Percentiles rank a stretch among this genome's conserved stretches.
Conservation (phyloP, 1,140 invertebrate genomes). For the Uloborus diversus region DNA sequence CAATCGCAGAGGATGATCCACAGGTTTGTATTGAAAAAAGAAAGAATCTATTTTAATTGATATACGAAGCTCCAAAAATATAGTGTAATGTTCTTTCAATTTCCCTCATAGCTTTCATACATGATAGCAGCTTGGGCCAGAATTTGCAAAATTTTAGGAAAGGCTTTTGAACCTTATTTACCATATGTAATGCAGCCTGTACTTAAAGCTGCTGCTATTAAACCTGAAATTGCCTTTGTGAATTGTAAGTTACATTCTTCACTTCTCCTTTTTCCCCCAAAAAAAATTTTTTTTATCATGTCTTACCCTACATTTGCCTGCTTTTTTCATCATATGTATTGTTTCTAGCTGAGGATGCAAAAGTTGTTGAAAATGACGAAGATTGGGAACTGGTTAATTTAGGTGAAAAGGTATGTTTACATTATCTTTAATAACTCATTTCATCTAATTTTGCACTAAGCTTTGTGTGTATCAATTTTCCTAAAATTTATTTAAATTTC, state of each 20-base stretch:
- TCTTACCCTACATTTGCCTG: not conserved
- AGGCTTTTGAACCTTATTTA: slow-evolving; percentile 95
- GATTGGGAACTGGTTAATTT: slow-evolving; percentile 99
- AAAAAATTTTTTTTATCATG: not conserved
- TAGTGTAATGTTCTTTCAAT: too few species aligned
- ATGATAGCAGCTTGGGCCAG: slow-evolving; percentile 98
- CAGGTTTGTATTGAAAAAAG: too few species aligned
- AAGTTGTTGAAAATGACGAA: slow-evolving; percentile 84
- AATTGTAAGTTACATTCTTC: slow-evolving; percentile 73
- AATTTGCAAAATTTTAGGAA: slow-evolving; percentile 96
- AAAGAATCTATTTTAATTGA: too few species aligned
- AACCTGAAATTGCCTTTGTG: slow-evolving; percentile 95
- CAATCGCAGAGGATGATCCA: slow-evolving; percentile 92
- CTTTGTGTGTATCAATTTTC: too few species aligned
- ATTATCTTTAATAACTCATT: not conserved
- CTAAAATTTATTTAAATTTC: too few species aligned
- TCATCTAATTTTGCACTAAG: too few species aligned
- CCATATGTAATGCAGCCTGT: slow-evolving; percentile 98
- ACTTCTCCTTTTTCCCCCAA: not conserved
- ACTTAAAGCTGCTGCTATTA: slow-evolving; percentile 92
- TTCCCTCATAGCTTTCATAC: slow-evolving; percentile 75
- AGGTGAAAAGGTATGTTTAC: slow-evolving; percentile 78
- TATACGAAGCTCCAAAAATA: too few species aligned
- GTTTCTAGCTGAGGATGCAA: slow-evolving; percentile 67
- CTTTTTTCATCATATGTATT: too few species aligned